Base-by-base conservation (phyloP, 2,797 vertebrate genomes). In the Sebastes trivittatus region DNA sequence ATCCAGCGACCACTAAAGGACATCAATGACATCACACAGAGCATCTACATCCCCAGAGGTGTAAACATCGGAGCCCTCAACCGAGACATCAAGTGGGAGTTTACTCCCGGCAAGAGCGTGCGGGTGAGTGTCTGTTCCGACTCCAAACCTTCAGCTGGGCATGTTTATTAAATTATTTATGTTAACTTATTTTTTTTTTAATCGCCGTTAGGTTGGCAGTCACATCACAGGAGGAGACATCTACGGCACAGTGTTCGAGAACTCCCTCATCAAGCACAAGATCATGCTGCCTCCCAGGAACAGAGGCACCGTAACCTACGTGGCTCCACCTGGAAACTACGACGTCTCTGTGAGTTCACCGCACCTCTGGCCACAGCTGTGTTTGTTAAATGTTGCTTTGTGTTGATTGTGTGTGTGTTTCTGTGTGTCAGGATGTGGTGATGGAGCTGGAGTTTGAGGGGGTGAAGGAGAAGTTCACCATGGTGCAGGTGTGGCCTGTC, bases 401-500 rank as follows among this genome's bases (percentile, higher is more conserved):
- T 82, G 34, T 9, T 86, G 16, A 86, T 30, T 3, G 34, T 66
- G 18, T 59, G 29, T 34, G 38, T 73, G 6, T 67, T 1, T 82
- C 5, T 85, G 46, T 70, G 34, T 70, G 34, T 36, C 83, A 99
- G 98, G 98, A 99, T 78, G 97, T 99, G 72, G 97, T 99, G 82
- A 92, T 99, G 89, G 98, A 99, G 92, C 95, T 99, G 92, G 98
- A 99, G 91, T 99, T 99, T 85, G 98, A 99, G 90, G 97, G 97
- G 0, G 84, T 98, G 80, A 98, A 98, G 89, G 98, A 99, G 87
- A 98, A 99, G 93, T 98, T 98, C 92, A 98, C 95, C 32, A 99
- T 99, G 98, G 95, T 99, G 72, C 98, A 99, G 88, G 95, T 99
- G n/a, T 99, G 98, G 98, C 98, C 98, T 0, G 98, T 99, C 56